Percentiles rank a stretch among this genome's conserved stretches.
These are phyloP conservation scores for Brachionus rubens DNA, from an alignment of 1,140 invertebrate genomes.

Conservation along the genomic window DNA sequence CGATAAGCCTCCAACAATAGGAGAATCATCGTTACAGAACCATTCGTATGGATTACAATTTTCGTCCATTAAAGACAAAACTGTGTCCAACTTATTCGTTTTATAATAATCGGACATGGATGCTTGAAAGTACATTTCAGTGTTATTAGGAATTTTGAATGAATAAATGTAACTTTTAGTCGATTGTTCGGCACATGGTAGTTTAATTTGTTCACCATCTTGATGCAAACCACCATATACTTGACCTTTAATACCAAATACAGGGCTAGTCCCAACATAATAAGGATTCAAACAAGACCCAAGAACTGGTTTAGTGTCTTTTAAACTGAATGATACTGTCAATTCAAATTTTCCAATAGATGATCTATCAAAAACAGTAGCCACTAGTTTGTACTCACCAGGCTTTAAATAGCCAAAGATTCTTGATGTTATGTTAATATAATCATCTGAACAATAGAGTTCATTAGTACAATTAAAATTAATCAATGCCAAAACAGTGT, in stretches of 20 bases:
- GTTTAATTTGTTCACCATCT: neutral
- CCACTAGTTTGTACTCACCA: neutral
- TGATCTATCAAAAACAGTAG: neutral
- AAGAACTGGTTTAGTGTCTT: neutral
- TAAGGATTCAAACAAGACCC: neutral
- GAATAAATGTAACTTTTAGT: neutral
- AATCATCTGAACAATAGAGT: neutral
- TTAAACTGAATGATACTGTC: neutral
- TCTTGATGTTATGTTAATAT: neutral
- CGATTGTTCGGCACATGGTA: neutral
- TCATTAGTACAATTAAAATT: neutral
- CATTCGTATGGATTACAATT: neutral
- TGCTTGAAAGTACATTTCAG: neutral
- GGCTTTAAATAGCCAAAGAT: neutral
- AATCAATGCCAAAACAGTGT: neutral
- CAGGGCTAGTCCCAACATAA: neutral
- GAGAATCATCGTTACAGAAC: neutral
- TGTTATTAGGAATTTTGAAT: neutral
- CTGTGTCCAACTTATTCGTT: conserved; percentile 10
- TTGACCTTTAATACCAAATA: neutral
- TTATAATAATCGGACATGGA: neutral
- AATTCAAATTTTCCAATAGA: neutral
- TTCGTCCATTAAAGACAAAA: neutral
- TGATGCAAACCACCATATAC: neutral
- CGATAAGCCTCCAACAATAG: neutral